Percentiles rank a stretch among this genome's conserved stretches.
phyloP scores from a whole-genome alignment of 2,888 invertebrate species.

The Drosophila emarginata region DNA sequence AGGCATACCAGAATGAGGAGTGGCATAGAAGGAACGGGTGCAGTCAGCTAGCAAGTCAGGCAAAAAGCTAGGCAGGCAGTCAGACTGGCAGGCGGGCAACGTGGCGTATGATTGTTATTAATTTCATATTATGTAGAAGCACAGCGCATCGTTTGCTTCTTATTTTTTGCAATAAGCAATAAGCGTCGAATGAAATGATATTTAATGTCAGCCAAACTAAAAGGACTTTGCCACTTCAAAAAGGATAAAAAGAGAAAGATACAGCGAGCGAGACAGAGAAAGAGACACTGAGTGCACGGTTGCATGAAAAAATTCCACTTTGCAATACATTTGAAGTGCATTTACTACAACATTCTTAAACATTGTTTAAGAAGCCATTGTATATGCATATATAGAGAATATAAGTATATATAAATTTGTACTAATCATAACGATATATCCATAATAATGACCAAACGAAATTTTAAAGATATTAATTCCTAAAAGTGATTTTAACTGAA shows the following conservation, averaged over 20 bases:
- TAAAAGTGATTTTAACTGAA: too few relatives aligned
- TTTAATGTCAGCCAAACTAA: constrained; percentile 57
- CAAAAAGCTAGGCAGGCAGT: not conserved
- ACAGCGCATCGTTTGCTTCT: constrained; percentile 31
- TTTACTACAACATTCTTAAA: constrained; percentile 33
- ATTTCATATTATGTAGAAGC: constrained; percentile 69
- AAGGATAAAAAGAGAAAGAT: constrained; percentile 13
- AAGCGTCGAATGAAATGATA: constrained; percentile 73
- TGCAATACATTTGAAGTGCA: constrained; percentile 43
- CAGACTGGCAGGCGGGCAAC: constrained; percentile 53
- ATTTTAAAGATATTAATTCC: constrained; percentile 19
- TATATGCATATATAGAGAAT: constrained; percentile 21
- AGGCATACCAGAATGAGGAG: not conserved
- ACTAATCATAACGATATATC: too few relatives aligned
- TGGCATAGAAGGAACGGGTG: constrained; percentile 3
- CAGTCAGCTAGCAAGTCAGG: constrained; percentile 7
- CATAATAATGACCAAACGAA: too few relatives aligned
- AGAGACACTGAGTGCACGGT: not conserved
- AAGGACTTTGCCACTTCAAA: constrained; percentile 18
- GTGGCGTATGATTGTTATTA: constrained; percentile 76
- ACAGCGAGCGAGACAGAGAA: not conserved
- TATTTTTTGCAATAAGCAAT: constrained; percentile 66
- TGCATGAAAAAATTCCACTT: constrained; percentile 17
- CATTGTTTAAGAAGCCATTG: constrained; percentile 25
- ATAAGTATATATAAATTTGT: constrained; percentile 20